Conservation (phyloP, 2,797 vertebrate species). For the Lagothrix lagotricha region DNA sequence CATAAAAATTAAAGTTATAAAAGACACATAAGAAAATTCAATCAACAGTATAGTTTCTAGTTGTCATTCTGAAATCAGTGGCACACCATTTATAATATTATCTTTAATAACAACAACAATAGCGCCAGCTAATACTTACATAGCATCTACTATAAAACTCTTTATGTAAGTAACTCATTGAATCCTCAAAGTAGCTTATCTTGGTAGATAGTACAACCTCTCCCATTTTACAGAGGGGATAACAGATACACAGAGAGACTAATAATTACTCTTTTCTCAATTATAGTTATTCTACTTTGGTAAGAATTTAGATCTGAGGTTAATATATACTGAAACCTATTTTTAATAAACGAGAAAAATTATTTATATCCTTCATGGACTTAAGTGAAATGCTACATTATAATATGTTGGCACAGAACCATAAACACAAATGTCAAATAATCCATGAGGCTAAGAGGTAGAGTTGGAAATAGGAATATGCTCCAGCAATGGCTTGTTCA, state of each 20-base stretch:
- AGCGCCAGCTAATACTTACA: neutral
- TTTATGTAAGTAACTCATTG: neutral
- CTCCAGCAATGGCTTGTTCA: neutral
- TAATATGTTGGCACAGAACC: neutral
- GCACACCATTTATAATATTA: neutral
- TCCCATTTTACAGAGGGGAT: neutral
- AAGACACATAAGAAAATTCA: neutral
- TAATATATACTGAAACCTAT: neutral
- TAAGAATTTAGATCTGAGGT: neutral
- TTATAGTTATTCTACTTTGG: neutral
- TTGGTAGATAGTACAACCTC: neutral
- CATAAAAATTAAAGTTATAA: neutral
- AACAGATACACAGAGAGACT: neutral
- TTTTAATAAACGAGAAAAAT: conserved; percentile 18
- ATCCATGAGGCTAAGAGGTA: neutral
- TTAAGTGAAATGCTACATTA: neutral
- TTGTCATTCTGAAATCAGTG: neutral
- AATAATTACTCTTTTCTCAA: neutral
- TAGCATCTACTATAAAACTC: neutral
- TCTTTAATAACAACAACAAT: neutral
- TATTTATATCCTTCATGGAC: neutral
- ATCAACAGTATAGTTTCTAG: neutral
- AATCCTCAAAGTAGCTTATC: neutral
- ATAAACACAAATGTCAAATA: neutral
- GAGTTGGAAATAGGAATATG: neutral